phyloP scores from a whole-genome alignment of 2,888 invertebrate genomes.

The Theretra japonica region DNA sequence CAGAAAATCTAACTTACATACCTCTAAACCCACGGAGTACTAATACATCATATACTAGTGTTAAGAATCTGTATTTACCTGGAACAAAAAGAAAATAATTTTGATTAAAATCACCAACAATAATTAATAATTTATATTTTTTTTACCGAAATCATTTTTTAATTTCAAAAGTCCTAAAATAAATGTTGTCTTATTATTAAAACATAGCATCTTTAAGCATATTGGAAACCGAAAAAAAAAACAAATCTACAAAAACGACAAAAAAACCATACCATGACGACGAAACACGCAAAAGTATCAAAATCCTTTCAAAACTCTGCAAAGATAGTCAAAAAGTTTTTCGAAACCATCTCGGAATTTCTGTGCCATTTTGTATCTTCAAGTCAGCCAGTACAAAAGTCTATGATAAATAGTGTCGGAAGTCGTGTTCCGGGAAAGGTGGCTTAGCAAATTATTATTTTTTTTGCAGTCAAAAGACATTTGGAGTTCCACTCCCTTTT shows the following conservation, averaged over 20 bases:
- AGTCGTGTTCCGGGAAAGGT: slow-evolving; percentile 33
- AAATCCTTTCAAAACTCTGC: not conserved
- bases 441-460: slow-evolving; percentile 46
- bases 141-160: too few species aligned
- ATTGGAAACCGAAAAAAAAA: too few species aligned
- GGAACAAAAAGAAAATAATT: slow-evolving; percentile 15
- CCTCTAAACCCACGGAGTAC: not conserved
- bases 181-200: too few species aligned
- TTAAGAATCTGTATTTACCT: slow-evolving; percentile 11
- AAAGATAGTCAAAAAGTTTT: not conserved
- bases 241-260: too few species aligned
- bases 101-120: not conserved
- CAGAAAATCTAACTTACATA: too few species aligned
- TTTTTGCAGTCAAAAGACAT: slow-evolving; percentile 51
- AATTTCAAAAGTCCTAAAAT: too few species aligned
- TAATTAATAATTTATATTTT: too few species aligned
- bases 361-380: not conserved
- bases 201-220: too few species aligned
- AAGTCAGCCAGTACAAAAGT: slow-evolving; percentile 19
- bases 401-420: slow-evolving; percentile 26
- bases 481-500: slow-evolving; percentile 55
- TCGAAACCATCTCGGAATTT: not conserved
- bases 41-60: not conserved
- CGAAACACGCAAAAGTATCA: not conserved
- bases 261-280: too few species aligned